Conservation (phyloP, 2,113 vertebrate genomes). For the Calidris pygmaea region DNA sequence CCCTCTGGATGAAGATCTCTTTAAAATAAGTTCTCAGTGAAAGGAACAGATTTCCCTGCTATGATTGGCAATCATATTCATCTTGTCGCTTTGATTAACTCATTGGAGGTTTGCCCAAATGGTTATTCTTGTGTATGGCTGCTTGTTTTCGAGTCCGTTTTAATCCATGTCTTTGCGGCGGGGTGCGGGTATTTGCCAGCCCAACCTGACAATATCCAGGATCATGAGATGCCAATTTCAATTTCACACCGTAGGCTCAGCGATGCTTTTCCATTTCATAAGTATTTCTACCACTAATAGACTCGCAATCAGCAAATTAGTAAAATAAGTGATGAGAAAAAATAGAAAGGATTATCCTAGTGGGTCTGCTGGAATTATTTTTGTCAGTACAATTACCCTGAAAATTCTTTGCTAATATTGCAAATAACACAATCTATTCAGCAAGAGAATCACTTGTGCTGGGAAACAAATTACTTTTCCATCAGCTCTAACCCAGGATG, state of each 20-base stretch:
- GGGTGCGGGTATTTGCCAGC: not conserved
- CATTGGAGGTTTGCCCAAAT: conserved; percentile 6
- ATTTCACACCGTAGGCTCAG: conserved; percentile 31
- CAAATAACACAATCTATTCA: conserved; percentile 66
- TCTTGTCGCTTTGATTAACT: conserved; percentile 27
- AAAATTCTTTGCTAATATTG: conserved; percentile 63
- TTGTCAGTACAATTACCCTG: conserved; percentile 64
- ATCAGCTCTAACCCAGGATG: conserved; percentile 65
- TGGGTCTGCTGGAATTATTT: conserved; percentile 58
- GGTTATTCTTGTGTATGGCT: conserved; percentile 15
- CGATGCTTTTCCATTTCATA: conserved; percentile 28
- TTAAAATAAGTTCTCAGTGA: conserved; percentile 1
- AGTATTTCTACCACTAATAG: conserved; percentile 49
- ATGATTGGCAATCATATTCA: conserved; percentile 58
- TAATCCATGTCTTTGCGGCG: conserved; percentile 3
- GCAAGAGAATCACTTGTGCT: conserved; percentile 42
- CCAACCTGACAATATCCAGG: conserved; percentile 6
- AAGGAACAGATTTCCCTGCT: conserved; percentile 29
- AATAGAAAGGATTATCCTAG: conserved; percentile 47
- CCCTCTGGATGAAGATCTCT: conserved; percentile 42
- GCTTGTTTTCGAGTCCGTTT: not conserved
- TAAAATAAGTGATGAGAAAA: conserved; percentile 43
- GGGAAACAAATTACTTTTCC: conserved; percentile 70
- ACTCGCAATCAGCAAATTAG: conserved; percentile 64
- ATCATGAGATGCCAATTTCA: conserved; percentile 19